phyloP scores from a whole-genome alignment of 2,113 vertebrate species.

The Perccottus glenii region DNA sequence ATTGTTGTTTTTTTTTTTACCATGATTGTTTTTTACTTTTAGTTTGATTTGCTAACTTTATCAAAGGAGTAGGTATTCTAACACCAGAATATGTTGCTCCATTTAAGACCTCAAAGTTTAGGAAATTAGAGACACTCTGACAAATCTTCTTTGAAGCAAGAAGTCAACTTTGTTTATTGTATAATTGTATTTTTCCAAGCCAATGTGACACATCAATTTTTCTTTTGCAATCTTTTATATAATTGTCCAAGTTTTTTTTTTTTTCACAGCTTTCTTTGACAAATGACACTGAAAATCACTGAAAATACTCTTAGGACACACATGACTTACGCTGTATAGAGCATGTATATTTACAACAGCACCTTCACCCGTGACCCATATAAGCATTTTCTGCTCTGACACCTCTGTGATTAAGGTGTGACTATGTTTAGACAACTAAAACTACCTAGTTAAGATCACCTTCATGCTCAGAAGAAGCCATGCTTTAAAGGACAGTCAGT shows the following conservation, averaged over 20 bases:
- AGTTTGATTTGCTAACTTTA: not conserved
- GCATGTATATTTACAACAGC: not conserved
- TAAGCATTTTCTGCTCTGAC: slow-evolving; percentile 54
- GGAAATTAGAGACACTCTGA: not conserved
- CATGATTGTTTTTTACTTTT: not conserved
- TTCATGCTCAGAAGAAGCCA: slow-evolving; percentile 48
- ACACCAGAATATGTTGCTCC: not conserved
- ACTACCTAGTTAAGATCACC: slow-evolving; percentile 40
- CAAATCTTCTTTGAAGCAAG: not conserved
- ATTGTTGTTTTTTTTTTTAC: slow-evolving; percentile 5
- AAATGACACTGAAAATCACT: not conserved
- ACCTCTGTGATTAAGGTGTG: slow-evolving; percentile 48
- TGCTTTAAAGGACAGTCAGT: slow-evolving; percentile 4
- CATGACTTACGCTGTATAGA: not conserved
- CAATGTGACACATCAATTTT: not conserved
- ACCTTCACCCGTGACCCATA: slow-evolving; percentile 38
- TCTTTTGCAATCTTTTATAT: not conserved
- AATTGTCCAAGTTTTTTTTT: not conserved
- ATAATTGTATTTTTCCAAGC: not conserved
- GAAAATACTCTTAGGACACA: not conserved
- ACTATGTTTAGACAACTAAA: slow-evolving; percentile 50
- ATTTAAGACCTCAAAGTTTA: not conserved
- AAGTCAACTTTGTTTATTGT: too few species aligned
- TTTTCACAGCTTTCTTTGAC: not conserved
- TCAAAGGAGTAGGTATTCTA: too few species aligned